These are phyloP conservation scores for Trichosurus vulpecula DNA, from an alignment of 2,797 vertebrate species.

Conservation along the genomic window DNA sequence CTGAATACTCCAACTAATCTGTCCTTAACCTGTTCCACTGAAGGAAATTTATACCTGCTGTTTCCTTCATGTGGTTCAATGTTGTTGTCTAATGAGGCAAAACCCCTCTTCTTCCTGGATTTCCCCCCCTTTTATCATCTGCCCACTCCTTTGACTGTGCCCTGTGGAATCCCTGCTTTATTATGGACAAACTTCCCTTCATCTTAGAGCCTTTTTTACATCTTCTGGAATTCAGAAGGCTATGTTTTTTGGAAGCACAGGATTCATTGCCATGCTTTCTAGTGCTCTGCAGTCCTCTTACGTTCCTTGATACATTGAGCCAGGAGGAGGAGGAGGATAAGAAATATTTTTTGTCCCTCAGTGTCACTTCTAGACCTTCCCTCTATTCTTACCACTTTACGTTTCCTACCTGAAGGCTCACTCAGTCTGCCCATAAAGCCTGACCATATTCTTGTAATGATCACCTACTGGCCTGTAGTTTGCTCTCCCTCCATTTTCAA, in stretches of 20 bases:
- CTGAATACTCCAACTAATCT: not conserved
- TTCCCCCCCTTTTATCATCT: too few relatives aligned
- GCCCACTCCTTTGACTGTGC: too few relatives aligned
- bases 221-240: not conserved
- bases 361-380: not conserved
- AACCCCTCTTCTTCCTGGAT: too few relatives aligned
- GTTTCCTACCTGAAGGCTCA: not conserved
- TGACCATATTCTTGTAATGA: not conserved
- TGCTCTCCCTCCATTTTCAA: not conserved
- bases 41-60: not conserved
- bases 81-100: too few relatives aligned
- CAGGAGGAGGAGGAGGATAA: not conserved
- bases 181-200: not conserved
- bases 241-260: not conserved
- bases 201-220: not conserved
- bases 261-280: not conserved
- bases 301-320: not conserved
- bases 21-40: not conserved
- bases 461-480: not conserved
- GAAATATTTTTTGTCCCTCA: not conserved
- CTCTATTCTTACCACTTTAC: too few relatives aligned
- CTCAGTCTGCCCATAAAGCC: not conserved
- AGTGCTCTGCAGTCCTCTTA: not conserved
- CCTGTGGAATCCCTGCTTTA: not conserved
- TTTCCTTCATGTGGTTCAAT: too few relatives aligned